Percentiles rank a stretch among this genome's conserved stretches.
Conservation (phyloP, 2,888 invertebrate genomes). For the Tachina lurida region DNA sequence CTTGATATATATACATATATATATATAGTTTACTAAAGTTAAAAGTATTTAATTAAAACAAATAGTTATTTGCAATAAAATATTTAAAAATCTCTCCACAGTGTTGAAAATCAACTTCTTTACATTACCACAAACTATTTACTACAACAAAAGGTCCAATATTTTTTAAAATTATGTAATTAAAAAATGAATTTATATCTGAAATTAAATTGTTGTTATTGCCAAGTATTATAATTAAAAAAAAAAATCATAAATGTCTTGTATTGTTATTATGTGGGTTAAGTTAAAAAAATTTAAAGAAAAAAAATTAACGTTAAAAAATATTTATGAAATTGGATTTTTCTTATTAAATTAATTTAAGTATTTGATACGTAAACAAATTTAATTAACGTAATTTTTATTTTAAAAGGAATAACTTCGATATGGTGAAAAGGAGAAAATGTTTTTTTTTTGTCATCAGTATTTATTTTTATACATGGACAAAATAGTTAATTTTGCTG, state of each 20-base stretch:
- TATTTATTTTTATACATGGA: no score
- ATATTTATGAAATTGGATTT: background rate
- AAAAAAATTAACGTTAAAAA: slow-evolving; percentile 1
- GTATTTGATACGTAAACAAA: no score
- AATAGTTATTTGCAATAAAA: slow-evolving; percentile 30
- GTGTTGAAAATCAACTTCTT: slow-evolving; percentile 17
- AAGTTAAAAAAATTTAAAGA: slow-evolving; percentile 36
- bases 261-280: slow-evolving; percentile 54
- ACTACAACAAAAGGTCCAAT: slow-evolving; percentile 67
- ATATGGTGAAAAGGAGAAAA: no score
- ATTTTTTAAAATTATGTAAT: slow-evolving; percentile 50
- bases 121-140: slow-evolving; percentile 22
- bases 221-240: background rate
- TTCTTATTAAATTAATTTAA: no score
- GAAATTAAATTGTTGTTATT: slow-evolving; percentile 63
- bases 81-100: background rate
- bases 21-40: slow-evolving; percentile 6
- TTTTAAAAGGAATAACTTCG: background rate
- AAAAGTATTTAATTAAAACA: slow-evolving; percentile 12
- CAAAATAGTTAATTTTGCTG: no score
- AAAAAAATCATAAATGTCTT: slow-evolving; percentile 52
- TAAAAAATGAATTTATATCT: slow-evolving; percentile 16
- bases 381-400: background rate
- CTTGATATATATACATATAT: background rate
- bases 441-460: no score